Conservation (phyloP, 1,140 invertebrate genomes). For the Megalonaias nervosa region DNA sequence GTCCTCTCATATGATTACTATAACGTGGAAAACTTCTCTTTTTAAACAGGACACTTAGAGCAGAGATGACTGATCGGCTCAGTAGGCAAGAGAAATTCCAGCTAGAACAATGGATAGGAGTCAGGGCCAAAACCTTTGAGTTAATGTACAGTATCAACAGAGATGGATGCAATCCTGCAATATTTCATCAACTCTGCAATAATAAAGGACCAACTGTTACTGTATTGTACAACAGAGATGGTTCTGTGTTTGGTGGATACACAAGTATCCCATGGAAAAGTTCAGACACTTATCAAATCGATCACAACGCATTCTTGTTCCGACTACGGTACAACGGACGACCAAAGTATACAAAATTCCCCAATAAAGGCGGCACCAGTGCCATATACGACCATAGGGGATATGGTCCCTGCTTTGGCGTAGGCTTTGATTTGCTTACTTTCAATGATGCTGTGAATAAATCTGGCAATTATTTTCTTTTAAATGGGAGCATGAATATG, state of each 20-base stretch:
- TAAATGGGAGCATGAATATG: constrained; percentile 2
- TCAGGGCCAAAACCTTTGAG: constrained; percentile 6
- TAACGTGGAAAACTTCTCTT: not conserved
- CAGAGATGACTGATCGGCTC: not conserved
- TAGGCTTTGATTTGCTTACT: constrained; percentile 10
- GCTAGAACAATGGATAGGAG: not conserved
- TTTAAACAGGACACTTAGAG: not conserved
- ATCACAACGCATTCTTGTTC: constrained; percentile 38
- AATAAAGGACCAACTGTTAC: constrained; percentile 42
- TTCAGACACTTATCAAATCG: not conserved
- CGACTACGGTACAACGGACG: constrained; percentile 9
- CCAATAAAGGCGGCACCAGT: not conserved
- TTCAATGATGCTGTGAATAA: constrained; percentile 10
- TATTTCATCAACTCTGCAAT: constrained; percentile 46
- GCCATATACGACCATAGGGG: not conserved
- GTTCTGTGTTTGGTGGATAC: constrained; percentile 43
- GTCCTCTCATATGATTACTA: too few species aligned
- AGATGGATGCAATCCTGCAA: constrained; percentile 29
- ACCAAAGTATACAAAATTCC: constrained; percentile 1
- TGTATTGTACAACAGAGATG: constrained; percentile 36
- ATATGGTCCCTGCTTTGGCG: constrained; percentile 28
- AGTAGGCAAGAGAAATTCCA: not conserved
- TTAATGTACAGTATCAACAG: constrained; percentile 35
- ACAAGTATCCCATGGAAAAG: constrained; percentile 26
- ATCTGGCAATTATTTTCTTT: constrained; percentile 1